Evolutionary conservation across 1,140 invertebrate species (phyloP).

Genomic region (Halyomorpha halys): DNA sequence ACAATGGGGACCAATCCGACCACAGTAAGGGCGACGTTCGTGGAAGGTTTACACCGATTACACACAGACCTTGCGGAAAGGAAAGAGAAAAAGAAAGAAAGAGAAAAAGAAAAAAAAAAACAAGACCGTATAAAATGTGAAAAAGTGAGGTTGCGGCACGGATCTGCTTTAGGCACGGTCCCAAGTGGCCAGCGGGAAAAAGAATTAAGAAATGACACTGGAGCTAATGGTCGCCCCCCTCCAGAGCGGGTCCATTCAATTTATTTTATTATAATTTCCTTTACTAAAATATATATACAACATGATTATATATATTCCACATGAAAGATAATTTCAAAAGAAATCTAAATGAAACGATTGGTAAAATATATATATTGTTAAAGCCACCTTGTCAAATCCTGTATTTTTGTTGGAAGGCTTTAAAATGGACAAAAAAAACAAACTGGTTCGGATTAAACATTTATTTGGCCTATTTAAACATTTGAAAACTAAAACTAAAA

Average conservation of each 20-base stretch:
- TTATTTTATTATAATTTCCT: not conserved
- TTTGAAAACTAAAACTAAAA: no score
- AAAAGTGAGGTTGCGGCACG: conserved; percentile 6
- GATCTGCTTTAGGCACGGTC: not conserved
- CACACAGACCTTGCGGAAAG: not conserved
- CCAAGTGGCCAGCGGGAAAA: not conserved
- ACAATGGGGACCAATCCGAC: not conserved
- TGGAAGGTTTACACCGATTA: conserved; percentile 4
- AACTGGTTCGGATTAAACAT: no score
- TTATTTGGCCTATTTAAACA: no score
- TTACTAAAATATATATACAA: no score
- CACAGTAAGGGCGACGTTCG: not conserved
- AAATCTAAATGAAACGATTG: no score
- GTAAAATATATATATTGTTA: no score
- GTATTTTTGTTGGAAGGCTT: no score
- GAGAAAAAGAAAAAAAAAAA: not conserved
- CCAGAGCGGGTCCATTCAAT: not conserved
- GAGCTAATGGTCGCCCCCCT: not conserved
- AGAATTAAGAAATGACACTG: conserved; percentile 6
- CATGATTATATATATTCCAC: no score
- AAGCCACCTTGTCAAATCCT: no score
- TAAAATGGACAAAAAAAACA: no score
- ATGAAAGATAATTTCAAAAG: no score
- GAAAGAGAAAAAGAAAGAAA: not conserved
- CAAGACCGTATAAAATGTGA: conserved; percentile 10